A percentile compares a stretch with the other conserved stretches of the same genome.
phyloP scores from a whole-genome alignment of 2,888 invertebrate species.

The Lathronympha strigana region DNA sequence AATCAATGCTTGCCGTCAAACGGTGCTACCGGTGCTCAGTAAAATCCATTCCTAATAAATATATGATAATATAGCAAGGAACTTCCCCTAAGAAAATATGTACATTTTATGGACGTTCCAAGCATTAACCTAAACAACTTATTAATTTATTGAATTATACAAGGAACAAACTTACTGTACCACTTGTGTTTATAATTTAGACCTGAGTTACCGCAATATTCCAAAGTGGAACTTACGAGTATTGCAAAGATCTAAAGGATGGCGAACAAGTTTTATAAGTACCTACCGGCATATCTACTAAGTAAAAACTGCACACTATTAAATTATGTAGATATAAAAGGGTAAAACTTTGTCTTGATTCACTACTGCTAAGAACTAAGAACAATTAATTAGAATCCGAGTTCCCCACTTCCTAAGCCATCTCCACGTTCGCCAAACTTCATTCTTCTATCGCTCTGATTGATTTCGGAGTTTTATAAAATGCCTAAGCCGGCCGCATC shows the following conservation, averaged over 20 bases:
- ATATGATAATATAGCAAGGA: no score
- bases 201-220: no score
- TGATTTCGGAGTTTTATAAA: constrained; percentile 41
- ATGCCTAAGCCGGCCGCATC: constrained; percentile 33
- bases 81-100: no score
- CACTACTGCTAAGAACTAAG: constrained; percentile 2
- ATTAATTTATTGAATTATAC: no score
- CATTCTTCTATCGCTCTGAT: constrained; percentile 37
- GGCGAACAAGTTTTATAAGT: no score
- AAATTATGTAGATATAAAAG: no score
- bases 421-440: constrained; percentile 22
- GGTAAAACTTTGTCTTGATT: constrained; percentile 4
- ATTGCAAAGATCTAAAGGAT: no score
- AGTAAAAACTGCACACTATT: not conserved
- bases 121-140: no score
- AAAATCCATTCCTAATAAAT: not conserved
- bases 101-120: no score
- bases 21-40: not conserved
- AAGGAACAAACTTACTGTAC: no score
- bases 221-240: no score
- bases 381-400: constrained; percentile 24
- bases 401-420: constrained; percentile 15
- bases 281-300: not conserved
- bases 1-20: constrained; percentile 19
- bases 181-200: no score